These are phyloP conservation scores for Melinaea marsaeus DNA, from an alignment of 2,888 invertebrate species.

Conservation along the genomic window DNA sequence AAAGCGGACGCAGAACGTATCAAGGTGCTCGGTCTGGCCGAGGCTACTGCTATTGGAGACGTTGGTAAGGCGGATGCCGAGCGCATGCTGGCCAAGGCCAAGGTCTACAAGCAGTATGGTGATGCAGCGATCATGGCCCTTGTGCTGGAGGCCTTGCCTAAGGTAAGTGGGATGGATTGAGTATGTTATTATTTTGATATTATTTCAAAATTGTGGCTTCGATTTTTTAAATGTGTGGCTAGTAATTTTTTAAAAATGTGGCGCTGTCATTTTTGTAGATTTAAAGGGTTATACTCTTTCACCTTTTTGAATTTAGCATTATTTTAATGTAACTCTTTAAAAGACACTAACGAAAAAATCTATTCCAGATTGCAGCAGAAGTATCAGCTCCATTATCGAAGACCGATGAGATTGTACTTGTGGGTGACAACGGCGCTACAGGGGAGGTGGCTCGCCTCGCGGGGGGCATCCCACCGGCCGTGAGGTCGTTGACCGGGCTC, in stretches of 20 bases:
- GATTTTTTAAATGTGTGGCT: background rate
- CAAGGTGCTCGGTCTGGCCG: slow-evolving; percentile 92
- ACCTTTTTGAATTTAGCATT: background rate
- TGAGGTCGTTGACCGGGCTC: slow-evolving; percentile 95
- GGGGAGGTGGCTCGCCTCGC: slow-evolving; percentile 92
- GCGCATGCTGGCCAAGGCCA: slow-evolving; percentile 95
- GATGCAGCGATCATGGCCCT: slow-evolving; percentile 96
- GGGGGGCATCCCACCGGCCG: slow-evolving; percentile 93
- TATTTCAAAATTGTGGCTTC: background rate
- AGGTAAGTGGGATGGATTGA: slow-evolving; percentile 77
- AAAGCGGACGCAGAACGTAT: slow-evolving; percentile 95
- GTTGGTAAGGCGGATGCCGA: slow-evolving; percentile 98
- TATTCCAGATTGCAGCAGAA: slow-evolving; percentile 93
- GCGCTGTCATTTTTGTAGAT: too few species aligned
- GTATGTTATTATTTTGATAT: background rate
- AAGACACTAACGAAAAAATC: background rate
- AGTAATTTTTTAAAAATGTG: too few species aligned
- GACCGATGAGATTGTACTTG: slow-evolving; percentile 96
- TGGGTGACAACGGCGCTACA: slow-evolving; percentile 90
- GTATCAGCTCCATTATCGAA: slow-evolving; percentile 95
- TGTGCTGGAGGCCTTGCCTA: slow-evolving; percentile 94
- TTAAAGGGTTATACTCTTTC: too few species aligned
- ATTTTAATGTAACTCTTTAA: slow-evolving; percentile 1
- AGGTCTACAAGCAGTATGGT: slow-evolving; percentile 96
- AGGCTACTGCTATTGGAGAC: slow-evolving; percentile 92